Conservation (phyloP, 1,140 invertebrate genomes). For the Popillia japonica region DNA sequence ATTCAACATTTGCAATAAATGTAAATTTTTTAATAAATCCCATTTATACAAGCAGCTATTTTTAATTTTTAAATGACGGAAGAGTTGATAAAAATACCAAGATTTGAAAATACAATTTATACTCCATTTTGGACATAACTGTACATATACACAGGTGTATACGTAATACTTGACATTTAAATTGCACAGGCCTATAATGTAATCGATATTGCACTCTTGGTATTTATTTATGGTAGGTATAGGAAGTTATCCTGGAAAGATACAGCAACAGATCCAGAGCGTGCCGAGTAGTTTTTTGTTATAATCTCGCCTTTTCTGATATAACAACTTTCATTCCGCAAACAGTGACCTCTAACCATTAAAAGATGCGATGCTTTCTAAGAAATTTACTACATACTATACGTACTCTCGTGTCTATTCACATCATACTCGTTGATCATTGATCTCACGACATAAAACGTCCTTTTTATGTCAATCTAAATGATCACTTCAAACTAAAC, state of each 20-base stretch:
- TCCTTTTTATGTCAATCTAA: neutral
- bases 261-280: neutral
- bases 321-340: conserved; percentile 6
- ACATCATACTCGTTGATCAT: neutral
- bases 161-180: neutral
- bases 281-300: neutral
- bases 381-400: neutral
- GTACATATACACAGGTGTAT: neutral
- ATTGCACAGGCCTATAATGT: neutral
- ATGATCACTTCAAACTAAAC: neutral
- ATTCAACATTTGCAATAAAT: too few relatives aligned
- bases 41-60: too few relatives aligned
- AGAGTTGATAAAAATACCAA: too few relatives aligned
- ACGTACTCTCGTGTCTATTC: neutral
- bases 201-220: neutral
- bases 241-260: neutral
- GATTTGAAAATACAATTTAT: too few relatives aligned
- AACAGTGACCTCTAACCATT: neutral
- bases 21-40: too few relatives aligned
- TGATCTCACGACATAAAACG: neutral
- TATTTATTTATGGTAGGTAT: neutral
- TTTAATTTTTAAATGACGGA: too few relatives aligned
- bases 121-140: too few relatives aligned
- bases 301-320: neutral
- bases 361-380: conserved; percentile 4